These are phyloP conservation scores for Nicator chloris DNA, from an alignment of 2,113 vertebrate genomes.

Conservation along the genomic window DNA sequence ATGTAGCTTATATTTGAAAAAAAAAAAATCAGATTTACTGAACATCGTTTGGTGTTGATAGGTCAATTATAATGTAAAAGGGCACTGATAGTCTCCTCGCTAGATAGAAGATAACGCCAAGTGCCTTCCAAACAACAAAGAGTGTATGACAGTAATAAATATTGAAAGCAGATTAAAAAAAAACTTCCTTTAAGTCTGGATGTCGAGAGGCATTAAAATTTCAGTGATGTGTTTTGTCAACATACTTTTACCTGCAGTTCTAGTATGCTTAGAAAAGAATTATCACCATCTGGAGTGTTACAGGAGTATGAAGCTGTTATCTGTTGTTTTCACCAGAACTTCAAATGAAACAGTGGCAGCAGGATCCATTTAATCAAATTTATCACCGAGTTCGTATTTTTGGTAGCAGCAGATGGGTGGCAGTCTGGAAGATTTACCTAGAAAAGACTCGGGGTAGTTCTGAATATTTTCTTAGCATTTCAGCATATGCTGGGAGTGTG, in stretches of 20 bases:
- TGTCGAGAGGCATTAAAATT: not conserved
- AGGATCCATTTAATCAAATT: slow-evolving; percentile 29
- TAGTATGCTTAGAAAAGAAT: not conserved
- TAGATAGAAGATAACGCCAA: not conserved
- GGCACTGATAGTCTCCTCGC: not conserved
- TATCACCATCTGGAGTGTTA: slow-evolving; percentile 25
- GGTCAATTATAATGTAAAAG: not conserved
- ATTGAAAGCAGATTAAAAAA: not conserved
- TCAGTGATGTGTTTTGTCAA: slow-evolving; percentile 32
- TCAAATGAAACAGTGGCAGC: slow-evolving; percentile 1
- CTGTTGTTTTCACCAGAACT: slow-evolving; percentile 20
- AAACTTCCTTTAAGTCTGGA: not conserved
- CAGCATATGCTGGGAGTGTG: slow-evolving; percentile 15
- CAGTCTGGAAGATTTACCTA: slow-evolving; percentile 45
- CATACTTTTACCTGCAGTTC: slow-evolving; percentile 7
- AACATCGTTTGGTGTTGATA: not conserved
- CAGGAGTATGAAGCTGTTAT: slow-evolving; percentile 16
- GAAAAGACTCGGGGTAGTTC: not conserved
- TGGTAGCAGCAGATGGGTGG: slow-evolving; percentile 38
- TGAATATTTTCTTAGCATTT: not conserved
- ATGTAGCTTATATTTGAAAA: not conserved
- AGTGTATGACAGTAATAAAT: not conserved
- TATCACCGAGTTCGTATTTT: slow-evolving; percentile 28
- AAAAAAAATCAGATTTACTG: not conserved
- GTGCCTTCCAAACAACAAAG: not conserved